Evolutionary conservation across 2,888 invertebrate species (phyloP).

Genomic region (Spisula subtruncata): DNA sequence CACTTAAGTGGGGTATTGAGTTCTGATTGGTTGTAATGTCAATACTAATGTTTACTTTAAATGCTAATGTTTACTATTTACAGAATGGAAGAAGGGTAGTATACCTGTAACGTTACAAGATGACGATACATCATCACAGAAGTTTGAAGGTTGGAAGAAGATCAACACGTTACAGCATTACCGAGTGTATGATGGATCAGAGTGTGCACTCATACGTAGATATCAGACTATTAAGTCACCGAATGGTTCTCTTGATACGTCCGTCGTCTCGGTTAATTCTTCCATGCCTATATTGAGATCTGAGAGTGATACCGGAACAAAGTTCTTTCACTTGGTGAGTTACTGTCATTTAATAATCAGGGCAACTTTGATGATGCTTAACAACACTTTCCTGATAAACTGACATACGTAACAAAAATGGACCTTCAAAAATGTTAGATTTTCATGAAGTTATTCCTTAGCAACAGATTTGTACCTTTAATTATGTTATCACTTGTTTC

Average conservation of each 20-base stretch:
- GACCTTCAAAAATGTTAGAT: too few species aligned
- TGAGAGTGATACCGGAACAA: constrained; percentile 81
- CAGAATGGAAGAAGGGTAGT: constrained; percentile 87
- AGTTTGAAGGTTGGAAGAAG: constrained; percentile 98
- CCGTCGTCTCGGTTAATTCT: constrained; percentile 80
- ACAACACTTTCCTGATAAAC: too few species aligned
- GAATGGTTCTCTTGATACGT: constrained; percentile 84
- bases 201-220: constrained; percentile 97
- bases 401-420: too few species aligned
- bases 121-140: constrained; percentile 98
- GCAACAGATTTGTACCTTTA: too few species aligned
- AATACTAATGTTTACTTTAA: neutral
- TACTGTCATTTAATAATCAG: neutral
- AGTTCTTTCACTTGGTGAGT: constrained; percentile 84
- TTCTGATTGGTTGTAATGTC: too few species aligned
- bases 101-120: constrained; percentile 96
- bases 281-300: constrained; percentile 80
- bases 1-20: too few species aligned
- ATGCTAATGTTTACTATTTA: too few species aligned
- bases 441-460: too few species aligned
- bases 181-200: constrained; percentile 96
- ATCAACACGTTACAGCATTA: constrained; percentile 99
- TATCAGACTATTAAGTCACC: constrained; percentile 89
- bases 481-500: too few species aligned
- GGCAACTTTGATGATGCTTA: too few species aligned